Base-by-base conservation (phyloP, 2,888 invertebrate species). In the Odontocolon sp. region DNA sequence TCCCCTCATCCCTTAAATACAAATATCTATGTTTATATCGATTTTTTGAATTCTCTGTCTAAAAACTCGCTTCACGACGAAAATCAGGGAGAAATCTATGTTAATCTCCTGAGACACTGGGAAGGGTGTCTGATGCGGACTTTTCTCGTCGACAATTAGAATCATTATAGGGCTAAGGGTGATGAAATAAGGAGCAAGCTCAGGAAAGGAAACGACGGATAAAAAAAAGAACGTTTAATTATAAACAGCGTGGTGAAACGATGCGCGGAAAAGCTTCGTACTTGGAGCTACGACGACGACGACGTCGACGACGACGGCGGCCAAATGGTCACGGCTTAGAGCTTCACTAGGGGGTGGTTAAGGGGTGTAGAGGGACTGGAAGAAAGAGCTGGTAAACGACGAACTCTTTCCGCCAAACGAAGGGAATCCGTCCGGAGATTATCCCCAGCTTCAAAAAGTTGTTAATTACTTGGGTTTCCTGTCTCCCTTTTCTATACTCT, bases 391-490 rank as follows among this genome's bases (percentile, higher is more conserved):
- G 45, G 64, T 33, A 50, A 57, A 64, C 80, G 83, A 84, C 86
- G 88, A 89, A 89, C 90, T 90, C 90, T 89, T 90, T 87, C 87
- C 84, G 86, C 87, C 87, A 89, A 90, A 90, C 89, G 90, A 88
- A 90, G 90, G 89, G 88, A 90, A 90, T 90, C 87, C 87, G 88
- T 89, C 88, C 87, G 82, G 88, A 88, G 90, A 90, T 90, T 89
- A 90, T 90, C 89, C 89, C 85, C 79, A 87, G 90, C 88, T 90
- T 89, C 88, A 89, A 90, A 90, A 90, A 90, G 90, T 90, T 90
- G 89, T 90, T 90, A 90, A 90, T 90, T 90, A 90, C 90, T 90
- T 90, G 89, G 88, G 88, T 89, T 89, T 88, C 82, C 86, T 84
- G 83, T 68, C 81, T 81, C 77, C 78, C 78, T 72, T 70, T 59